Evolutionary conservation across 2,113 vertebrate genomes (phyloP).

Genomic region (Epinephelus lanceolatus): DNA sequence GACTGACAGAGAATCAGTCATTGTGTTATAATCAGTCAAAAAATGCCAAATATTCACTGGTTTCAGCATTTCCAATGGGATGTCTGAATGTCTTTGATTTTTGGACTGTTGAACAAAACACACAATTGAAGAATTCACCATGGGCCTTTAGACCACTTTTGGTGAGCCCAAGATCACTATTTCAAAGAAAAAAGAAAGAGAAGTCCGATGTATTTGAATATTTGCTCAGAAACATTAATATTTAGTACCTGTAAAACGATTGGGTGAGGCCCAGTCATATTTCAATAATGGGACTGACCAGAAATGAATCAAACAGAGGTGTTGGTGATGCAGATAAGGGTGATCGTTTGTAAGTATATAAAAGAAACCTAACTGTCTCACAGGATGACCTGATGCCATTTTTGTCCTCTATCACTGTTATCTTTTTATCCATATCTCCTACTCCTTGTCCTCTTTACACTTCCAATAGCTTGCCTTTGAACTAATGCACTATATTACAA

Average conservation of each 20-base stretch:
- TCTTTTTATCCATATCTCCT: conserved; percentile 7
- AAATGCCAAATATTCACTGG: too few relatives aligned
- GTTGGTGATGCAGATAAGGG: neutral
- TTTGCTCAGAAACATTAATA: neutral
- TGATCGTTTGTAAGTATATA: neutral
- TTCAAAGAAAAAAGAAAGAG: neutral
- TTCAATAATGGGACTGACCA: neutral
- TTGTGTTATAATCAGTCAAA: too few relatives aligned
- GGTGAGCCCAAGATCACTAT: neutral
- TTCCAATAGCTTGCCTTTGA: conserved; percentile 34
- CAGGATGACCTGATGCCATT: neutral
- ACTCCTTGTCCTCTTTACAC: conserved; percentile 13
- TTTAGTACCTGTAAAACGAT: neutral
- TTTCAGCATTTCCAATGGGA: too few relatives aligned
- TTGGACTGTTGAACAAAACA: neutral
- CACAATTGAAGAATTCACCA: neutral
- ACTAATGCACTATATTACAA: conserved; percentile 29
- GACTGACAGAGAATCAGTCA: too few relatives aligned
- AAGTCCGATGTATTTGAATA: neutral
- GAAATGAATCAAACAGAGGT: neutral
- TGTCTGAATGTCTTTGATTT: neutral
- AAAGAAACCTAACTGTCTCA: neutral
- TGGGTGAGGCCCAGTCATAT: neutral
- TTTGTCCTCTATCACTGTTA: neutral
- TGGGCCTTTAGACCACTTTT: neutral